Conservation (phyloP, 2,888 invertebrate species). For the Leptopilina syphax region DNA sequence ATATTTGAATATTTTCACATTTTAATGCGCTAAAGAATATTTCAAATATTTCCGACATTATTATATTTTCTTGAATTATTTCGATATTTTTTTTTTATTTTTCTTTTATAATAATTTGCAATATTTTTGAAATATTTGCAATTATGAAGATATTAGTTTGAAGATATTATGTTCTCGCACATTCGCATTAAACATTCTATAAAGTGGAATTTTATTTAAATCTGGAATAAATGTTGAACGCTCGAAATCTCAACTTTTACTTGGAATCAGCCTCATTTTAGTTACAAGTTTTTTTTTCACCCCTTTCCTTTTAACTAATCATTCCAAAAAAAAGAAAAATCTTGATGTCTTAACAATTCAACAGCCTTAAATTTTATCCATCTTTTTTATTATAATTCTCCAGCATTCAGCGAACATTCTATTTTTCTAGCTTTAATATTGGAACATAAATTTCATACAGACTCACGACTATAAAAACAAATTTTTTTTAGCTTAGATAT, state of each 20-base stretch:
- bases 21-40: too few species aligned
- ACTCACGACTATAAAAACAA: conserved; percentile 14
- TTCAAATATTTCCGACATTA: too few species aligned
- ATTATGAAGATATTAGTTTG: too few species aligned
- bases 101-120: too few species aligned
- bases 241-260: conserved; percentile 2
- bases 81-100: too few species aligned
- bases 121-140: too few species aligned
- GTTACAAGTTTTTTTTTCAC: not conserved
- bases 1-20: too few species aligned
- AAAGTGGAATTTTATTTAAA: conserved; percentile 3
- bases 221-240: conserved; percentile 8
- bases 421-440: not conserved
- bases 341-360: not conserved
- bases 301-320: not conserved
- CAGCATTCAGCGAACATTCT: conserved; percentile 14
- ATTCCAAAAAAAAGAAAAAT: not conserved
- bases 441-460: conserved; percentile 36
- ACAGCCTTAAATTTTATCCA: conserved; percentile 28
- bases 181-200: conserved; percentile 29
- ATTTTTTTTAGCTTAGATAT: conserved; percentile 6
- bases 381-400: not conserved
- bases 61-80: too few species aligned
- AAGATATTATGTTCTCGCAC: not conserved
- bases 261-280: conserved; percentile 5